phyloP scores from a whole-genome alignment of 2,888 invertebrate species.

The Cataglyphis cursor region DNA sequence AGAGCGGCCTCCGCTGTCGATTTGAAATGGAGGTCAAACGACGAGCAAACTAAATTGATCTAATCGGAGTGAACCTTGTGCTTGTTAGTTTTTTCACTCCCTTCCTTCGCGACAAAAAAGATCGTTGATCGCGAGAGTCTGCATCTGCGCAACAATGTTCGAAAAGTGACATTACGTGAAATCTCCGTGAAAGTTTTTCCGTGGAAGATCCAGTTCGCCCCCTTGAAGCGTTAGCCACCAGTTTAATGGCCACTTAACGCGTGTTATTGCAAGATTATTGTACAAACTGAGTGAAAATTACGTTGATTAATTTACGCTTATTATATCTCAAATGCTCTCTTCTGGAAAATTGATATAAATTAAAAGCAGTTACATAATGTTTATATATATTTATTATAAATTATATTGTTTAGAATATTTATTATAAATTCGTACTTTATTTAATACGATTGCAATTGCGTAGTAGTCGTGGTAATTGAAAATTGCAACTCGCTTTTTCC shows the following conservation, averaged over 20 bases:
- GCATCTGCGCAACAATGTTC: constrained; percentile 9
- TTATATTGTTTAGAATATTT: background rate
- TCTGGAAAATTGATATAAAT: background rate
- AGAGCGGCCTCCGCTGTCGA: constrained; percentile 39
- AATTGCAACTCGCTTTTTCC: background rate
- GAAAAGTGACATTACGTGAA: constrained; percentile 17
- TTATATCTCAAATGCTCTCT: background rate
- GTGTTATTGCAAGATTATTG: too few relatives aligned
- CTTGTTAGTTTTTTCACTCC: constrained; percentile 60
- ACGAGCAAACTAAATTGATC: constrained; percentile 72
- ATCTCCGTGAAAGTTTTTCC: constrained; percentile 13
- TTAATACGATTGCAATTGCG: background rate
- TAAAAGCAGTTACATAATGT: background rate
- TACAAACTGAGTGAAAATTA: background rate
- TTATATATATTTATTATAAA: background rate
- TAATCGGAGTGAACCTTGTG: constrained; percentile 73
- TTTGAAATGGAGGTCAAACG: constrained; percentile 76
- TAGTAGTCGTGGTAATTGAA: background rate
- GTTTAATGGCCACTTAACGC: background rate
- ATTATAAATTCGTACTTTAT: background rate
- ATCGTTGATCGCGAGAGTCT: background rate
- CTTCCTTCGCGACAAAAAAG: constrained; percentile 35
- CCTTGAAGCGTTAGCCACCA: background rate
- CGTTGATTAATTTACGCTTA: background rate
- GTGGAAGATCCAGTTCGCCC: background rate